Percentiles rank a stretch among this genome's conserved stretches.
Evolutionary conservation across 2,113 vertebrate genomes (phyloP).

Genomic region (sheep (Ovis aries)): ARS-UI_Ramb_v3.0 NC_056080.1:64431001-64431500

Average conservation of each 20-base stretch:
- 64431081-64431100: slow-evolving; percentile 29
- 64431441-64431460: slow-evolving; percentile 42
- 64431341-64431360: slow-evolving; percentile 9
- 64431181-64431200: neutral
- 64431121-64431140: slow-evolving; percentile 42
- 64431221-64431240: slow-evolving; percentile 47
- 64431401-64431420: slow-evolving; percentile 40
- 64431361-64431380: neutral
- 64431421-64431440: slow-evolving; percentile 34
- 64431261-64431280: neutral
- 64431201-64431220: slow-evolving; percentile 14
- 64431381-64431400: slow-evolving; percentile 40
- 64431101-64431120: slow-evolving; percentile 27
- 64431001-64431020: neutral
- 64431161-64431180: slow-evolving; percentile 56
- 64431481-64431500: neutral
- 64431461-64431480: slow-evolving; percentile 46
- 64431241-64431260: slow-evolving; percentile 36
- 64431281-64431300: neutral
- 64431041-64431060: slow-evolving; percentile 14
- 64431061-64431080: neutral
- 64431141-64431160: slow-evolving; percentile 48
- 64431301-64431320: slow-evolving; percentile 28
- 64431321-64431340: slow-evolving; percentile 33
- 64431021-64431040: neutral